phyloP scores from a whole-genome alignment of 2,113 vertebrate genomes.

The Otolemur garnettii region DNA sequence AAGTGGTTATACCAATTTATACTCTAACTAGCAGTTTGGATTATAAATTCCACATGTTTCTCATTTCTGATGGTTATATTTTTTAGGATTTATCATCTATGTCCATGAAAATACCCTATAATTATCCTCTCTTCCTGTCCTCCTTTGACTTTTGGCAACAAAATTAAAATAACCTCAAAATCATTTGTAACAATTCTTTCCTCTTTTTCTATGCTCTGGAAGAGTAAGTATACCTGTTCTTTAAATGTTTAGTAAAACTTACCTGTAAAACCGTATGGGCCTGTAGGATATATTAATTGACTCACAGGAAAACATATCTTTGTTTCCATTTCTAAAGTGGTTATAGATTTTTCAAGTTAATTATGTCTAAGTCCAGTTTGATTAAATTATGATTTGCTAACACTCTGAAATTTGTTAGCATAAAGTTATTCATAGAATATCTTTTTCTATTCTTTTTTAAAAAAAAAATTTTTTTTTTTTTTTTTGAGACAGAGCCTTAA shows the following conservation, averaged over 20 bases:
- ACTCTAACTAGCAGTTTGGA: not conserved
- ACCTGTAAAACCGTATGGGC: constrained; percentile 14
- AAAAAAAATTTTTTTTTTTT: not conserved
- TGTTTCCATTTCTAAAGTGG: constrained; percentile 49
- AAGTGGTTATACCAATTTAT: constrained; percentile 10
- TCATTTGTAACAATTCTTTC: constrained; percentile 5
- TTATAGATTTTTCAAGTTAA: constrained; percentile 50
- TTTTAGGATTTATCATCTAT: constrained; percentile 28
- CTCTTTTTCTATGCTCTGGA: constrained; percentile 32
- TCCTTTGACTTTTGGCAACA: constrained; percentile 24
- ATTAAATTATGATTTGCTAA: constrained; percentile 27
- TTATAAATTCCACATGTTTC: not conserved
- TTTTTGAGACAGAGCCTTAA: no score
- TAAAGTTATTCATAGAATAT: constrained; percentile 10
- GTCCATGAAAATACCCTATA: not conserved
- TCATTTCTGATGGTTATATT: not conserved
- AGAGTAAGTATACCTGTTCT: constrained; percentile 34
- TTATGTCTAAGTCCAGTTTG: not conserved
- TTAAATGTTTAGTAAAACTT: constrained; percentile 46
- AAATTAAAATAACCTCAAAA: constrained; percentile 51
- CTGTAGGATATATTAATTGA: not conserved
- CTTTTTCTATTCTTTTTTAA: not conserved
- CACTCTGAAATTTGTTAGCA: constrained; percentile 24
- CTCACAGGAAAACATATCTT: not conserved
- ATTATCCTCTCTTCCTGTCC: not conserved